Evolutionary conservation across 2,797 vertebrate species (phyloP), one percentile per base, ranked within the genome.

Genomic region (Cuniculus paca): DNA sequence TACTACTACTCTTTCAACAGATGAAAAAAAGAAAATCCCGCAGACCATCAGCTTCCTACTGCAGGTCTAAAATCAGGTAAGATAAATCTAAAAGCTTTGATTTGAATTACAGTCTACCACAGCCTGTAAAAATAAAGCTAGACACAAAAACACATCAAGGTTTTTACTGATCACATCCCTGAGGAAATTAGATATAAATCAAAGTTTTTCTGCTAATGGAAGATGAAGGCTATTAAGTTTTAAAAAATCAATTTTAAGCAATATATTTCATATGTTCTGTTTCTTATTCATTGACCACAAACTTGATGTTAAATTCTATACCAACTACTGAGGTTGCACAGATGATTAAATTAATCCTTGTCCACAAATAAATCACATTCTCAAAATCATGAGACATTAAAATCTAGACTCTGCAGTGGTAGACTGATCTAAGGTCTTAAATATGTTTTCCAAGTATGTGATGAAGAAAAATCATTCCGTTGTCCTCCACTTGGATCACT

Each of bases 61-160:
- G 5, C 28, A 63, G 12, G 5, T 70, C 2, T 8, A 65, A 78
- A 83, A 72, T 52, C 45, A 78, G 20, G 17, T 16, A 88, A 9
- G 48, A 16, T 34, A 74, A 92, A 90, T 36, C 65, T 56, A 26
- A 92, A 94, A 94, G 65, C 11, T 96, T 24, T 85, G 16, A 65
- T n/a, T 31, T 68, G 50, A 54, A 45, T 16, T 6, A 60, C 42
- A 31, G 28, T 52, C 20, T 24, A 42, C 6, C 70, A 39, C 24
- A 45, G 2, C 5, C 50, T 79, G 60, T 81, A 45, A 79, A 90
- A 74, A 82, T 61, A 68, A 96, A 95, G 52, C 7, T 63, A 90
- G 31, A 87, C 19, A 50, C 10, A 85, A 77, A n/a, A 91, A 24
- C 0, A 10, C 5, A 22, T 2, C 26, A 39, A 54, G 39, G 13